Evolutionary conservation across 1,140 invertebrate genomes (phyloP), one percentile per base, ranked within the genome.

Genomic region (Ceratina calcarata): DNA sequence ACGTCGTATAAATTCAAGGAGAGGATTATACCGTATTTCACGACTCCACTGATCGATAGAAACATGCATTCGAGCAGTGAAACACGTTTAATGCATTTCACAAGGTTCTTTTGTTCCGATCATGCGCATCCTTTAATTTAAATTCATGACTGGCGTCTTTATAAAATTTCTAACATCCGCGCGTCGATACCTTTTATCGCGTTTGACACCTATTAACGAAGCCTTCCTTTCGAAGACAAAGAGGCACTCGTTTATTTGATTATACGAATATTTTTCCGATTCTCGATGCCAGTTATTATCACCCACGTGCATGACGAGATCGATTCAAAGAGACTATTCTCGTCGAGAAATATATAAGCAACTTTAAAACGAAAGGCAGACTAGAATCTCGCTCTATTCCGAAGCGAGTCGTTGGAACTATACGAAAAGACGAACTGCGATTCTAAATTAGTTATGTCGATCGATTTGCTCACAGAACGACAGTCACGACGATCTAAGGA

Each of bases 371-470:
- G 7, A 45, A 45, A 45, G 32, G 32, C 2, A 45, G 37, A 45
- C 20, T 27, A 13, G 20, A 67, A 22, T 22, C 37, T 45, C 37
- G 37, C 7, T 45, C 7, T 45, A 45, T 45, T 45, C 37, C 2
- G 6, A 45, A 45, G 6, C 10, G 37, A 45, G 8, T 45, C 10
- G 37, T 81, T 71, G 18, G 24, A 32, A 60, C 51, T 1, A 51
- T 72, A 58, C 24, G 75, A 58, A 75, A 57, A 69, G 57, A 80
- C 61, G 82, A 69, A 67, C n/a, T 64, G 22, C 55, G 57, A 69
- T 24, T 80, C 81, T 85, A 76, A 85, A 85, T 85, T 85, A 72
- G 77, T 80, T 77, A 76, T 77, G 83, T 69, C 61, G 66, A 75
- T 84, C 55, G 37, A 64, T 77, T 77, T 71, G 57, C 75, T 20